These are phyloP conservation scores for Drosophila borealis DNA, from an alignment of 2,888 invertebrate species.

Conservation along the genomic window DNA sequence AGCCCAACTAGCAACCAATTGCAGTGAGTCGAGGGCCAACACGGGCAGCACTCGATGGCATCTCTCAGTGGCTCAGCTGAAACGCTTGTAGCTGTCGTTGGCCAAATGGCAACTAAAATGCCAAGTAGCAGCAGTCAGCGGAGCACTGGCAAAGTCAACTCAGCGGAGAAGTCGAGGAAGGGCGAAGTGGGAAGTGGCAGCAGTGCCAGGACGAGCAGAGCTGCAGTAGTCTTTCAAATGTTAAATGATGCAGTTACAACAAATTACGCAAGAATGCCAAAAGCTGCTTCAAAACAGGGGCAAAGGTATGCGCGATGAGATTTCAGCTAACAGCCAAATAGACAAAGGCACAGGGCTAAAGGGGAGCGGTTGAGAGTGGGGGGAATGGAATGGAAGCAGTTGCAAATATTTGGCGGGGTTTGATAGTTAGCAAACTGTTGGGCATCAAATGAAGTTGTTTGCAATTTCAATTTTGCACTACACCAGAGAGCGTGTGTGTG, in stretches of 20 bases:
- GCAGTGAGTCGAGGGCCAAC: conserved; percentile 29
- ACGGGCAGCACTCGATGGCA: conserved; percentile 37
- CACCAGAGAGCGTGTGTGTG: not conserved
- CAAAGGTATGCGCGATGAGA: conserved; percentile 52
- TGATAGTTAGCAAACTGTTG: conserved; percentile 65
- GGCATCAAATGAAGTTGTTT: conserved; percentile 69
- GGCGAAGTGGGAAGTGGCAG: conserved; percentile 9
- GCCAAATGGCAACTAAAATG: conserved; percentile 70
- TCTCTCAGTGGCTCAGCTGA: conserved; percentile 33
- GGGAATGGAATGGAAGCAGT: conserved; percentile 9
- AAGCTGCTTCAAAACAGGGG: conserved; percentile 45
- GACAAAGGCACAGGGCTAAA: conserved; percentile 1
- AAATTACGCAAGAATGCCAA: conserved; percentile 64
- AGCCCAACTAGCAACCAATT: conserved; percentile 69
- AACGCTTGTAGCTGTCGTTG: conserved; percentile 51
- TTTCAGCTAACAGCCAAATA: conserved; percentile 44
- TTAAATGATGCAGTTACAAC: conserved; percentile 75
- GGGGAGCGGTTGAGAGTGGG: conserved; percentile 3
- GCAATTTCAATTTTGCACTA: conserved; percentile 62
- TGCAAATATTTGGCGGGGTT: conserved; percentile 62
- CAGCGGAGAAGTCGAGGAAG: conserved; percentile 6
- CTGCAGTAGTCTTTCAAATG: conserved; percentile 67
- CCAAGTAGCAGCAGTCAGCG: conserved; percentile 38
- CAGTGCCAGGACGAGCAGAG: conserved; percentile 13
- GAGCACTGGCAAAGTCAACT: conserved; percentile 22